phyloP scores from a whole-genome alignment of 2,797 vertebrate species.

The Pseudochaenichthys georgianus region DNA sequence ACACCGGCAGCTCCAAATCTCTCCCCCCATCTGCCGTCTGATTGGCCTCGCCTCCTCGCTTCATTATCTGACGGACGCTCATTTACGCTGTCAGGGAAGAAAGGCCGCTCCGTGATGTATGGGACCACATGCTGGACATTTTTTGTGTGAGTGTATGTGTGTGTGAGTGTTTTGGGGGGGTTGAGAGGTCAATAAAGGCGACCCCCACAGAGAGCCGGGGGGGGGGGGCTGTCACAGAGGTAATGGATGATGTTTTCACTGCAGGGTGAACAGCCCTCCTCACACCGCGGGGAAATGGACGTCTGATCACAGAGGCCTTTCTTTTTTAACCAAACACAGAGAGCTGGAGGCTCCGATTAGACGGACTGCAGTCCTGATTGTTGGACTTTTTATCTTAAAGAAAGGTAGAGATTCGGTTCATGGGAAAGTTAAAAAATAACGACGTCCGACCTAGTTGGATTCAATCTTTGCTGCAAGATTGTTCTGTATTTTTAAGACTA shows the following conservation, averaged over 20 bases:
- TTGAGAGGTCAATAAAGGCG: slow-evolving; percentile 78
- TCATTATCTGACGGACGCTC: slow-evolving; percentile 48
- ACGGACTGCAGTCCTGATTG: background rate
- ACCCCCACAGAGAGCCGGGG: slow-evolving; percentile 82
- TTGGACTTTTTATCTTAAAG: background rate
- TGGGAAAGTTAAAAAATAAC: no score
- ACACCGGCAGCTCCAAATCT: background rate
- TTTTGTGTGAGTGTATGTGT: slow-evolving; percentile 38
- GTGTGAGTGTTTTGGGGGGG: slow-evolving; percentile 11
- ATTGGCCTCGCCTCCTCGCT: slow-evolving; percentile 12
- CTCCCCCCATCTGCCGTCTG: slow-evolving; percentile 40
- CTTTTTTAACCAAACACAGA: slow-evolving; percentile 36
- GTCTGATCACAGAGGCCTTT: slow-evolving; percentile 33
- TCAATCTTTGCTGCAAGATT: background rate
- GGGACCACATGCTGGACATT: slow-evolving; percentile 74
- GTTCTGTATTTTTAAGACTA: background rate
- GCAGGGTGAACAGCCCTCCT: slow-evolving; percentile 77
- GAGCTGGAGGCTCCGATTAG: background rate
- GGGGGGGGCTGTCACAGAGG: slow-evolving; percentile 83
- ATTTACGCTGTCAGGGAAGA: slow-evolving; percentile 72
- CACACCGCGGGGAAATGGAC: slow-evolving; percentile 80
- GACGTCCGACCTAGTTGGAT: no score
- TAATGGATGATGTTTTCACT: slow-evolving; percentile 93
- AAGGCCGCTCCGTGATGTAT: slow-evolving; percentile 75
- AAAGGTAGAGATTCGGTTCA: background rate